Percentiles rank a stretch among this genome's conserved stretches.
Conservation (phyloP, 2,113 vertebrate species). For the Macquaria ambigua region DNA sequence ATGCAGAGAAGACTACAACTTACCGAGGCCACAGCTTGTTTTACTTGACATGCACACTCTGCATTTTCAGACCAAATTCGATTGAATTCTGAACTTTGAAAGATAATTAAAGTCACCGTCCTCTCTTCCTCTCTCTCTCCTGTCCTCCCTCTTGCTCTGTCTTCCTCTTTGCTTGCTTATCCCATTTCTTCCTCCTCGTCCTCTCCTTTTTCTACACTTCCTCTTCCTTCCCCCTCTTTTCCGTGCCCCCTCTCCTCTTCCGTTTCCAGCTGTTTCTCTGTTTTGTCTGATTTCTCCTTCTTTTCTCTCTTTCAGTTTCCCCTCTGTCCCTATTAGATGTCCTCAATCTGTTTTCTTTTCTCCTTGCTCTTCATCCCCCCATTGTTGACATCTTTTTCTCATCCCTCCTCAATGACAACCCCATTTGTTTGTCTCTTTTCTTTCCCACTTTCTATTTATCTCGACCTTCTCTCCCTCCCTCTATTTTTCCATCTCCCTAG, state of each 20-base stretch:
- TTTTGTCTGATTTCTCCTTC: not conserved
- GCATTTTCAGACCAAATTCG: too few relatives aligned
- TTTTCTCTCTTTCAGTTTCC: not conserved
- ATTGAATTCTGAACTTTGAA: not conserved
- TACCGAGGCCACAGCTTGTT: too few relatives aligned
- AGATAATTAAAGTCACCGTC: not conserved
- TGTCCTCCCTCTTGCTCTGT: too few relatives aligned
- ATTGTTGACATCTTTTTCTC: not conserved
- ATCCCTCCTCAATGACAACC: not conserved
- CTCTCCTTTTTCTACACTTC: not conserved
- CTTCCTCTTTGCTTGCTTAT: too few relatives aligned
- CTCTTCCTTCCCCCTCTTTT: too few relatives aligned
- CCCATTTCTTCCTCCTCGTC: not conserved
- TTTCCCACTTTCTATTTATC: not conserved
- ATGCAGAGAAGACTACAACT: too few relatives aligned
- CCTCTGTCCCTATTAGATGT: not conserved
- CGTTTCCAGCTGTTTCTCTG: not conserved
- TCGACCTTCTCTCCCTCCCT: slow-evolving; percentile 21
- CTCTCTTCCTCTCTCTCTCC: not conserved
- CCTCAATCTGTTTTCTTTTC: not conserved
- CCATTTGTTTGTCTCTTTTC: slow-evolving; percentile 13
- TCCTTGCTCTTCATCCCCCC: not conserved
- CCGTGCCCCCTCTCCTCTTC: not conserved
- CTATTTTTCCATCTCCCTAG: slow-evolving; percentile 22
- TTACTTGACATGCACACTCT: too few relatives aligned